Evolutionary conservation across 2,113 vertebrate species (phyloP), one percentile per base, ranked within the genome.

Genomic region (Pangasianodon hypophthalmus): DNA sequence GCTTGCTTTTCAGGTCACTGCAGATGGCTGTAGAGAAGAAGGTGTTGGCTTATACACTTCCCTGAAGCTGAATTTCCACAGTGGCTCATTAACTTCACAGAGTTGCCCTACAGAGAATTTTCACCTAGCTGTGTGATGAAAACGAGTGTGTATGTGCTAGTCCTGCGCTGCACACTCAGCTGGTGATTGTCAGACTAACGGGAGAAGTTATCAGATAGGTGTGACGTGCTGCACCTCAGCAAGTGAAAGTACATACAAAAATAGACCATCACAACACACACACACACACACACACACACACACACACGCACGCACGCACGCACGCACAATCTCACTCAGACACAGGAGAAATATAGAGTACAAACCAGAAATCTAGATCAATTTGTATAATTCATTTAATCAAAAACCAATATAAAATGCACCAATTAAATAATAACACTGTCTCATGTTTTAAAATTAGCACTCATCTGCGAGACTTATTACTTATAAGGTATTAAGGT

Each of bases 121-220:
- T 56, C 21, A 6, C 18, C 13, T 29, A 64, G 67, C 14, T 54
- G 37, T 44, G 56, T 79, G 73, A 60, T 64, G 37, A 81, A 46
- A 79, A 29, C 10, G 81, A 54, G 54, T 56, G 41, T 87, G 64
- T 71, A 24, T 46, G 71, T 67, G 29, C 29, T 11, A 54, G 37
- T 60, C 32, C 9, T 46, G 82, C 6, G 8, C 6, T 50, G 83
- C 56, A 89, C 52, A 85, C 80, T 60, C 86, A 86, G 85, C 88
- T 89, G 87, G 48, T 87, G 80, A n/a, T 29, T 44, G 56, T 58
- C 50, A 60, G 69, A 32, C 79, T 84, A 48, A 71, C 14, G 79
- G 75, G 82, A 41, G 90, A 82, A 90, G 88, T 8, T 50, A 79
- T 69, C 84, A 71, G 58, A 90, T 88, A 90, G 88, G 90, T 87